Evolutionary conservation across 2,888 invertebrate species (phyloP).

Genomic region (Neoaliturus tenellus): DNA sequence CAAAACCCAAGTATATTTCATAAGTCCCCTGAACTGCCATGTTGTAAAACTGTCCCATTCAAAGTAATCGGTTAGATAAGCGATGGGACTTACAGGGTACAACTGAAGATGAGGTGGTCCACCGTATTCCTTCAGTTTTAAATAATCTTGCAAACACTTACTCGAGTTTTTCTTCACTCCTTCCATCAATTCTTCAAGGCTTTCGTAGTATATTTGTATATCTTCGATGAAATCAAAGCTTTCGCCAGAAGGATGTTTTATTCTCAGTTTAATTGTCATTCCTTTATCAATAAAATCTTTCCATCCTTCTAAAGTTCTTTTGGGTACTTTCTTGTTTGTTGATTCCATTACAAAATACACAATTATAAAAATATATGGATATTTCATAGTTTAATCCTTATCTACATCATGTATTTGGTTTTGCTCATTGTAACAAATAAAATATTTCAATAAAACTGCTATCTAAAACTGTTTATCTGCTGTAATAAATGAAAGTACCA

Average conservation of each 20-base stretch:
- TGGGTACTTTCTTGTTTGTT: not conserved
- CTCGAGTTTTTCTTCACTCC: not conserved
- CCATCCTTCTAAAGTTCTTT: not conserved
- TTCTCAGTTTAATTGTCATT: not conserved
- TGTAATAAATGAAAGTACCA: too few relatives aligned
- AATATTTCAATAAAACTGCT: too few relatives aligned
- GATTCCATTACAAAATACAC: not conserved
- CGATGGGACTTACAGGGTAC: not conserved
- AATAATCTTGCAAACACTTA: not conserved
- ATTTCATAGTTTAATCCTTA: too few relatives aligned
- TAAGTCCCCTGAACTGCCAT: conserved; percentile 35
- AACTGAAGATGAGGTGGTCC: conserved; percentile 2
- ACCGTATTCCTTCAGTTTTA: not conserved
- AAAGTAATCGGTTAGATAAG: not conserved
- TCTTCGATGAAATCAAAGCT: conserved; percentile 24
- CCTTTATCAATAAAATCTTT: not conserved
- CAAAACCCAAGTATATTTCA: conserved; percentile 41
- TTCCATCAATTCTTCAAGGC: conserved; percentile 2
- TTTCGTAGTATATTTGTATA: conserved; percentile 34
- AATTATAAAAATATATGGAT: not conserved
- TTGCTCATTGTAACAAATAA: too few relatives aligned
- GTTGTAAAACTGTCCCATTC: conserved; percentile 33
- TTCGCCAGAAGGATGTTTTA: not conserved
- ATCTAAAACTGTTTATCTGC: too few relatives aligned
- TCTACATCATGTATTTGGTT: too few relatives aligned